These are phyloP conservation scores for Miichthys miiuy DNA, from an alignment of 2,797 vertebrate genomes.

Conservation along the genomic window DNA sequence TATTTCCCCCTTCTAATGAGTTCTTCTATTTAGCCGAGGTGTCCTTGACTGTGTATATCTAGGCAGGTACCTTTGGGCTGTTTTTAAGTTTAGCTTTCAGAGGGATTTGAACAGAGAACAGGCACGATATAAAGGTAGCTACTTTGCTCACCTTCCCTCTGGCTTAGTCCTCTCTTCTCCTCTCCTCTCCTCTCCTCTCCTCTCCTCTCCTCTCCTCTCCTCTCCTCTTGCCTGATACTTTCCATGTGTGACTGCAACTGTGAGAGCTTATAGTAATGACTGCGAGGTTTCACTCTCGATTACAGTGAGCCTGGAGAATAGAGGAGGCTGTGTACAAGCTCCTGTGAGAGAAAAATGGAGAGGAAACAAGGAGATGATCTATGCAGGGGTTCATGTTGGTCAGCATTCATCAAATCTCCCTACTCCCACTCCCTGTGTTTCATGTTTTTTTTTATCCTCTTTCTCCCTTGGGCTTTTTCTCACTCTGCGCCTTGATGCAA, in stretches of 20 bases:
- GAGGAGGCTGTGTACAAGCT: constrained; percentile 28
- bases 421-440: constrained; percentile 1
- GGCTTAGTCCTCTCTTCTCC: constrained; percentile 52
- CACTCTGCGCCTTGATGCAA: constrained; percentile 14
- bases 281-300: constrained; percentile 59
- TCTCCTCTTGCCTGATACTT: constrained; percentile 57
- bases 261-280: constrained; percentile 63
- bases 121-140: constrained; percentile 48
- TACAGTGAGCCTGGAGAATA: constrained; percentile 45
- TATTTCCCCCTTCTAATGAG: constrained; percentile 27
- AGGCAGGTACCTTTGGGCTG: constrained; percentile 57
- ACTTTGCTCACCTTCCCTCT: constrained; percentile 71
- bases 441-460: constrained; percentile 14
- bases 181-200: not conserved
- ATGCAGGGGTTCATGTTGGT: constrained; percentile 51
- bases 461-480: not conserved
- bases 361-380: constrained; percentile 48
- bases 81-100: constrained; percentile 59
- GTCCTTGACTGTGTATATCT: constrained; percentile 67
- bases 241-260: constrained; percentile 65
- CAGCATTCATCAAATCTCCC: constrained; percentile 45
- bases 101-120: constrained; percentile 61
- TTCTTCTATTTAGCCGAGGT: constrained; percentile 21
- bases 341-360: constrained; percentile 24
- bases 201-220: not conserved